phyloP scores from a whole-genome alignment of 1,140 invertebrate species.

The Philopotamus ludificatus region DNA sequence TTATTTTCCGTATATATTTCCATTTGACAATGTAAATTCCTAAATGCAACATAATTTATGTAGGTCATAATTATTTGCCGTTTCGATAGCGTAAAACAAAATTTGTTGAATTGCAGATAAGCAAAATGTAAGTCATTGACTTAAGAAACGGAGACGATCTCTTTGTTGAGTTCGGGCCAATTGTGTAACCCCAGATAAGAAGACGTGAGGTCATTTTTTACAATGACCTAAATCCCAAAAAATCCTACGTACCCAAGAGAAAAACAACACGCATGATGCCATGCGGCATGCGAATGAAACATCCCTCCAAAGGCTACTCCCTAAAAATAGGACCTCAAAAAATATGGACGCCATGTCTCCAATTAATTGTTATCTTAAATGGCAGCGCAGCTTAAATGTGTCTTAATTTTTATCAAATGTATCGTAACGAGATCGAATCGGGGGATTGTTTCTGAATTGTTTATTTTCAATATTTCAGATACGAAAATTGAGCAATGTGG shows the following conservation, averaged over 20 bases:
- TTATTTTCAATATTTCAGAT: too few relatives aligned
- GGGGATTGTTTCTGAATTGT: too few relatives aligned
- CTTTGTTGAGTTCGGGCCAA: constrained; percentile 19
- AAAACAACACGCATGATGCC: not conserved
- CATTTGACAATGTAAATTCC: not conserved
- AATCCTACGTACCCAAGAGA: constrained; percentile 7
- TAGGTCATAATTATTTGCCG: constrained; percentile 17
- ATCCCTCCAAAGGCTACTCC: too few relatives aligned
- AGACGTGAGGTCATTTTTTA: constrained; percentile 37
- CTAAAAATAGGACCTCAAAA: too few relatives aligned
- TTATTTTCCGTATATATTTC: not conserved
- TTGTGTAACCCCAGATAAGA: constrained; percentile 39
- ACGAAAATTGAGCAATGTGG: too few relatives aligned
- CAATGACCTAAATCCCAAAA: constrained; percentile 36
- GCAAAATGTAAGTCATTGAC: constrained; percentile 36
- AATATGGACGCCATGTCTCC: too few relatives aligned
- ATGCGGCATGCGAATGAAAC: constrained; percentile 6
- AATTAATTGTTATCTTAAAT: too few relatives aligned
- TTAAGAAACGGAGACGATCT: constrained; percentile 18
- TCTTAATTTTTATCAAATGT: too few relatives aligned
- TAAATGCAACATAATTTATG: not conserved
- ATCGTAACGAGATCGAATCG: too few relatives aligned
- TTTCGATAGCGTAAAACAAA: constrained; percentile 11
- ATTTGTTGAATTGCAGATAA: constrained; percentile 27
- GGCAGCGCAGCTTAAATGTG: too few relatives aligned